These are phyloP conservation scores for Frankliniella intonsa DNA, from an alignment of 2,888 invertebrate genomes.

Conservation along the genomic window DNA sequence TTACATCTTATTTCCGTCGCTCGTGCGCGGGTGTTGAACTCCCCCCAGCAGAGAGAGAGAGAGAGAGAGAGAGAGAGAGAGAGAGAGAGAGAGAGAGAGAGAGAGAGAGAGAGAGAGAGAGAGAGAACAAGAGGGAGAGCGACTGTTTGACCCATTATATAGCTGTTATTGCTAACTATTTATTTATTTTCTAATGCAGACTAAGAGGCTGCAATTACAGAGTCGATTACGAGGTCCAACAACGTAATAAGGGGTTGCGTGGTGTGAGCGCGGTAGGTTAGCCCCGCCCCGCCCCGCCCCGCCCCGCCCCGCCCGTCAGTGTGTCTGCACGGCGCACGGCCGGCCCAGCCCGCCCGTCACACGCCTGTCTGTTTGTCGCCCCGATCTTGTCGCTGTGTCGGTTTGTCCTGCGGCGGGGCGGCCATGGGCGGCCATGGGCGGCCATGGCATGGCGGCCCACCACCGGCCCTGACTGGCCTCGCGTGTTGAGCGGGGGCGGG, in stretches of 20 bases:
- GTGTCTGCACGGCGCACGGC: background rate
- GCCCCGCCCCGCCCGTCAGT: background rate
- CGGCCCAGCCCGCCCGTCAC: background rate
- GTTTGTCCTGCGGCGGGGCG: background rate
- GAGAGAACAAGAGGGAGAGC: no score
- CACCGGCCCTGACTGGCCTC: no score
- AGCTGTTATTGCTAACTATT: constrained; percentile 25
- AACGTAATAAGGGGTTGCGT: constrained; percentile 11
- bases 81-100: no score
- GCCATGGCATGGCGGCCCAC: no score
- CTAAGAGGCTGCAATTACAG: background rate
- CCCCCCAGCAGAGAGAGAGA: no score
- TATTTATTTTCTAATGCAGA: constrained; percentile 13
- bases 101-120: no score
- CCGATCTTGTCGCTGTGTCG: background rate
- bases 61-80: no score
- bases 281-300: background rate
- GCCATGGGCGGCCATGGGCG: no score
- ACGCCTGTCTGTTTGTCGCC: constrained; percentile 20
- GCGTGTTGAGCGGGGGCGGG: no score
- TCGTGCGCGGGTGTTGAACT: no score
- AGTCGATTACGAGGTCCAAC: constrained; percentile 4
- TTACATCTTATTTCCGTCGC: background rate
- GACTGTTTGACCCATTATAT: background rate
- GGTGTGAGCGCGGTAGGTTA: background rate